Percentiles rank a stretch among this genome's conserved stretches.
Evolutionary conservation across 2,113 vertebrate species (phyloP).

Genomic region (Leptobrachium leishanense): DNA sequence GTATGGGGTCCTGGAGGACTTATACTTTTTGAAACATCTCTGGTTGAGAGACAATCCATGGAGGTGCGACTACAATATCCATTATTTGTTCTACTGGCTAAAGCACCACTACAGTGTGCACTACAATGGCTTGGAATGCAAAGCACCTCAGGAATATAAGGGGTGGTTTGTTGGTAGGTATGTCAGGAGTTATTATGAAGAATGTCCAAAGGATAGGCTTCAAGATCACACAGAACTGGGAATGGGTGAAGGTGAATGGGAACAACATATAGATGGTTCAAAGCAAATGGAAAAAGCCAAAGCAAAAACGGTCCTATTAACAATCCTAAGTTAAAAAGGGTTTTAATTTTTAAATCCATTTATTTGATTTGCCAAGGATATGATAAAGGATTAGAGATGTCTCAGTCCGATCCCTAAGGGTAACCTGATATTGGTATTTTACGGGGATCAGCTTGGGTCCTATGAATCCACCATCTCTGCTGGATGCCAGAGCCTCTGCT

Average conservation of each 20-base stretch:
- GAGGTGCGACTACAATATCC: conserved; percentile 96
- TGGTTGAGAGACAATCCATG: conserved; percentile 87
- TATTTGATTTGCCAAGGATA: too few species aligned
- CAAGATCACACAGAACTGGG: conserved; percentile 72
- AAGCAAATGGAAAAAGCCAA: conserved; percentile 60
- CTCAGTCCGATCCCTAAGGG: too few species aligned
- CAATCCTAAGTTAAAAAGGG: conserved; percentile 58
- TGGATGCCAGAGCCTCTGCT: too few species aligned
- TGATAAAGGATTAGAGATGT: too few species aligned
- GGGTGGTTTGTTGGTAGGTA: conserved; percentile 92
- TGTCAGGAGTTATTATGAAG: conserved; percentile 91
- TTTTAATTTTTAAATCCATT: background rate
- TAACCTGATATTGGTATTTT: too few species aligned
- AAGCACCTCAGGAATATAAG: conserved; percentile 81
- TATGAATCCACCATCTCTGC: too few species aligned
- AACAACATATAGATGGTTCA: conserved; percentile 61
- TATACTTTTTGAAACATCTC: conserved; percentile 89
- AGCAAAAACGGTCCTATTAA: conserved; percentile 70
- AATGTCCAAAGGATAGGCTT: conserved; percentile 87
- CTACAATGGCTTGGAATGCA: conserved; percentile 83
- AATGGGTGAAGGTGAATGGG: conserved; percentile 70
- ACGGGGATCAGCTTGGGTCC: too few species aligned
- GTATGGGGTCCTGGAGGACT: conserved; percentile 91
- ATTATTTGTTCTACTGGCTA: conserved; percentile 97
- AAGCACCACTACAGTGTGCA: conserved; percentile 87